Percentiles rank a stretch among this genome's conserved stretches.
phyloP scores from a whole-genome alignment of 2,113 vertebrate species.

The Oreotrochilus melanogaster region DNA sequence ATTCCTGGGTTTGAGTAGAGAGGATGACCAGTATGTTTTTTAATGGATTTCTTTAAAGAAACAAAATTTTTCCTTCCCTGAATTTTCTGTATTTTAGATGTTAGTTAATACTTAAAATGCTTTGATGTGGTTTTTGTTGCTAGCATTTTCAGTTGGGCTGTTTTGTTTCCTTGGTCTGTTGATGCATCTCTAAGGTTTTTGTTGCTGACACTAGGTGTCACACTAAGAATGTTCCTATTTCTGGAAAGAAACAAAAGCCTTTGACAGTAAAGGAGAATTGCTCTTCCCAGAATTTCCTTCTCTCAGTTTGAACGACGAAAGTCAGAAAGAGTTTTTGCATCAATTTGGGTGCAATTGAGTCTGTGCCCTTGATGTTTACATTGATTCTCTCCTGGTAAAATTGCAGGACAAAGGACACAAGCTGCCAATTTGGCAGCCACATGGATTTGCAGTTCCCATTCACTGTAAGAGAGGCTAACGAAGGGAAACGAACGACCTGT shows the following conservation, averaged over 20 bases:
- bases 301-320: fast-evolving
- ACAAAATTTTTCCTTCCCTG: fast-evolving
- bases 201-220: constrained; percentile 55
- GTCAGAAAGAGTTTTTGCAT: background rate
- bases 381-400: background rate
- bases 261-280: fast-evolving
- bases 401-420: background rate
- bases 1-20: background rate
- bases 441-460: background rate
- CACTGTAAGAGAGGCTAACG: background rate
- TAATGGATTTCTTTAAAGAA: background rate
- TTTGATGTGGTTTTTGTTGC: background rate
- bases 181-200: background rate
- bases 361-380: background rate
- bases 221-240: constrained; percentile 24
- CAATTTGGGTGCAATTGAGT: background rate
- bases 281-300: background rate
- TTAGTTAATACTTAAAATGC: background rate
- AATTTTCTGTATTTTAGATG: background rate
- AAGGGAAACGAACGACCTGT: background rate
- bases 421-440: background rate
- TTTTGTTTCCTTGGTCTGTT: background rate
- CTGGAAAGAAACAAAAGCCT: background rate
- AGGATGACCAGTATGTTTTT: background rate
- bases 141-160: background rate